Conservation (phyloP, 2,888 invertebrate species). For the Caenorhabditis uteleia region DNA sequence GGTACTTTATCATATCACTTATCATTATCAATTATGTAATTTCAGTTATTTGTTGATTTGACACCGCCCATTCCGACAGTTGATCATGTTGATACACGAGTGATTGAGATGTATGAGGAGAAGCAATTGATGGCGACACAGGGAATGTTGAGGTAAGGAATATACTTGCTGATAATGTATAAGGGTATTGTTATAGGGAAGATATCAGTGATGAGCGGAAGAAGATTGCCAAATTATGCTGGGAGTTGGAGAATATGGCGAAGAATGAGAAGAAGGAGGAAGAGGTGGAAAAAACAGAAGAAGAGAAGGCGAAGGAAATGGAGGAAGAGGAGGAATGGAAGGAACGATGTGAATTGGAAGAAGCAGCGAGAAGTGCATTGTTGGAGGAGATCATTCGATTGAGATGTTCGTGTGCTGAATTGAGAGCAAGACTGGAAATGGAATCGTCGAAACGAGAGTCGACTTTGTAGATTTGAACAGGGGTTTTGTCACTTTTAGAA, state of each 20-base stretch:
- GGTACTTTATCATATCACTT: slow-evolving; percentile 26
- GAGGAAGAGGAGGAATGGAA: slow-evolving; percentile 23
- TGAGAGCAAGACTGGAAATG: slow-evolving; percentile 56
- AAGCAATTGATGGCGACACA: slow-evolving; percentile 68
- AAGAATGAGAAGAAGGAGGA: slow-evolving; percentile 1
- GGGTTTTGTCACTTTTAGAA: background rate
- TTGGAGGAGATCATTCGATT: slow-evolving; percentile 50
- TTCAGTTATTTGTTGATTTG: slow-evolving; percentile 19
- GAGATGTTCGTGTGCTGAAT: slow-evolving; percentile 50
- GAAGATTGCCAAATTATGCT: slow-evolving; percentile 28
- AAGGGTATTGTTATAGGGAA: slow-evolving; percentile 16
- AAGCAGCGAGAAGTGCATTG: slow-evolving; percentile 43
- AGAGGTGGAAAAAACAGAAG: slow-evolving; percentile 1
- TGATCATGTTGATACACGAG: slow-evolving; percentile 19
- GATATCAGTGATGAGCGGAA: slow-evolving; percentile 34
- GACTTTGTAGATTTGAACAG: background rate
- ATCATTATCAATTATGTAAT: slow-evolving; percentile 1
- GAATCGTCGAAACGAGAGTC: slow-evolving; percentile 6
- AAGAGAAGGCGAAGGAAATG: slow-evolving; percentile 5
- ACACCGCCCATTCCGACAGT: slow-evolving; percentile 9
- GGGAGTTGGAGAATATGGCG: slow-evolving; percentile 8
- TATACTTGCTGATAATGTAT: background rate
- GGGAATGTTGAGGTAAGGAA: slow-evolving; percentile 40
- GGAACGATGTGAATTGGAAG: slow-evolving; percentile 43
- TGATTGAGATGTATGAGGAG: slow-evolving; percentile 59